Percentiles rank a stretch among this genome's conserved stretches.
These are phyloP conservation scores for Ptiloglossa arizonensis DNA, from an alignment of 1,140 invertebrate genomes.

Conservation along the genomic window DNA sequence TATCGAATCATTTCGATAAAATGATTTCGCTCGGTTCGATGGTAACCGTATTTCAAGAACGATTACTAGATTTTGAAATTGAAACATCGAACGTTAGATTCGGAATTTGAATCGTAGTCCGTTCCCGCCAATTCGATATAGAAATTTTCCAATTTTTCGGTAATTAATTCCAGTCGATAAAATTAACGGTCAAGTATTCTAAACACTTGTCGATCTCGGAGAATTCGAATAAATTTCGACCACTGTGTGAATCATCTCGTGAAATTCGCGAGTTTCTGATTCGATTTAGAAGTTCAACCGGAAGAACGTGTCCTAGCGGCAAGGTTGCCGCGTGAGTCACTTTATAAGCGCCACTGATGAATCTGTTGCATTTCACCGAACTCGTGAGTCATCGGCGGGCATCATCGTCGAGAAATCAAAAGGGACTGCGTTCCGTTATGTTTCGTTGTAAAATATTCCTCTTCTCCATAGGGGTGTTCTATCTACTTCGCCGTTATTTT, in stretches of 20 bases:
- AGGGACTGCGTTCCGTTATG: neutral
- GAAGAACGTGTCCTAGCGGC: neutral
- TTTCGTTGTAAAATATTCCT: neutral
- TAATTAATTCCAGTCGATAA: too few species aligned
- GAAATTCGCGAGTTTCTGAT: neutral
- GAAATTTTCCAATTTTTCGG: too few species aligned
- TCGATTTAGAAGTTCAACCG: neutral
- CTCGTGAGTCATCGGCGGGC: conserved; percentile 54
- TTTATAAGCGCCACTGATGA: conserved; percentile 17
- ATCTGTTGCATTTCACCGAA: conserved; percentile 60
- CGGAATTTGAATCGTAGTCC: too few species aligned
- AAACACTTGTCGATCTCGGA: too few species aligned
- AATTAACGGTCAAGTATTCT: too few species aligned
- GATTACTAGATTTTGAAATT: too few species aligned
- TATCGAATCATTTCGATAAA: too few species aligned
- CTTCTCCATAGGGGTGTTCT: neutral
- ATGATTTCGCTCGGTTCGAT: too few species aligned
- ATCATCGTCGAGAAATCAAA: conserved; percentile 30
- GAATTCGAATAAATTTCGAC: too few species aligned
- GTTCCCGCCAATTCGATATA: too few species aligned
- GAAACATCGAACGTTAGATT: too few species aligned
- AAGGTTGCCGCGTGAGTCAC: conserved; percentile 51
- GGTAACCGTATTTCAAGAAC: too few species aligned
- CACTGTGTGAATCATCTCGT: neutral
- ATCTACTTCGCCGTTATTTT: neutral